Evolutionary conservation across 2,888 invertebrate species (phyloP), one percentile per base, ranked within the genome.

Genomic region (Hydraecia micacea): DNA sequence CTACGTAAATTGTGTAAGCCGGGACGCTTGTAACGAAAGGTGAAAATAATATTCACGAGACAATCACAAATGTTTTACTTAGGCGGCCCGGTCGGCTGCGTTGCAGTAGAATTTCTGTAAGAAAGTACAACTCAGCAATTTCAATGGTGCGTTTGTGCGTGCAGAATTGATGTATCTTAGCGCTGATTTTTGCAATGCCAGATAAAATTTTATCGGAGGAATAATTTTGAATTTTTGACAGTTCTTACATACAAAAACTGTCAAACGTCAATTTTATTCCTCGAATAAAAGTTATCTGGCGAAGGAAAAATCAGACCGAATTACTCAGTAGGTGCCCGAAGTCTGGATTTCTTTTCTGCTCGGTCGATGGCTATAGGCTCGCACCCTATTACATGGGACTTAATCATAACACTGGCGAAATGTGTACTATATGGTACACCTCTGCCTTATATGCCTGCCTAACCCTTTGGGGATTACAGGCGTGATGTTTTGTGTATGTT

Each of bases 21-120:
- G 2, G 32, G 66, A 15, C 55, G 49, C 66, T 75, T 70, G 66
- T 46, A 18, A 28, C 28, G 58, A 66, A 73, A 73, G 36, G 62
- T 52, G 52, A 32, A 65, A 60, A 63, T 70, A 66, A 70, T 74
- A 60, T 58, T 42, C 39, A 7, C 0, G 1, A 63, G 8, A n/a
- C 15, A 46, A 28, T 5, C 5, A n/a, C 9, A n/a, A 63, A 55
- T 8, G 52, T 42, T 73, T 73, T 15, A 15, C 1, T 58, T 71
- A 9, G 5, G 28, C 39, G 5, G 13, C 6, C 18, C 18, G 49
- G 49, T 49, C 6, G 49, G 49, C 18, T 42, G n/a, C 21, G 4
- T 13, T 21, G 52, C 18, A 18, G 18, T 49, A 7, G 36, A 9
- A 13, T 21, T n/a, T 70, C 8, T 62, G 21, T 0, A 49, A 52